Base-by-base conservation (phyloP, 1,140 invertebrate species). In the Diabrotica undecimpunctata region DNA sequence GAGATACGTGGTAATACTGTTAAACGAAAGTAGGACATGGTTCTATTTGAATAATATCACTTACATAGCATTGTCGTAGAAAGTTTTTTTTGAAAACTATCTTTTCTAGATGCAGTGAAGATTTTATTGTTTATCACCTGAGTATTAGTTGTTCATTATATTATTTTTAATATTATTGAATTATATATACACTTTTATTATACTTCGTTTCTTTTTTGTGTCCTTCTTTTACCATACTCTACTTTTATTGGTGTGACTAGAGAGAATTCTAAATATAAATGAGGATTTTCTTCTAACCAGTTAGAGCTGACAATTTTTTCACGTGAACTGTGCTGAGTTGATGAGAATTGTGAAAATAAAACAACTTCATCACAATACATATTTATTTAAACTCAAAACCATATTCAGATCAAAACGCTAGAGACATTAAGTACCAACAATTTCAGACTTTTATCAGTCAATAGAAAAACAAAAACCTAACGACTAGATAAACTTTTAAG, bases 141-240 rank as follows among this genome's bases (percentile, higher is more conserved):
- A 46, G n/a, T 46, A 46, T 46, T 46, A 46, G 41, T 46, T 46
- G 41, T 46, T 46, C 41, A 10, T 46, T 46, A 46, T 46, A 46
- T 46, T 46, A 46, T 46, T 46, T 46, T 46, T 46, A 46, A 46
- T 46, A 46, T 46, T 46, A 46, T 46, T 46, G 41, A 46, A 46
- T 46, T 46, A 46, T 46, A 46, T 46, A 46, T 46, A 46, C 41
- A 46, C 41, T 46, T 46, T 46, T 46, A 46, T 46, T 46, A 46
- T 46, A 46, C 8, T 46, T 46, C 6, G 41, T 6, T 46, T 46
- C 2, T 46, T n/a, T 5, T 46, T 25, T 25, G 1, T 25, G 4
- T 25, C 25, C 25, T 25, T 25, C 4, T 25, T 2, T 25, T 1
- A 25, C 25, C 25, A 25, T 25, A 25, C 4, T 25, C 25, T 25